A percentile compares a stretch with the other conserved stretches of the same genome.
Conservation (phyloP, 2,797 vertebrate species). For the Oryzias dopingdopingensis region DNA sequence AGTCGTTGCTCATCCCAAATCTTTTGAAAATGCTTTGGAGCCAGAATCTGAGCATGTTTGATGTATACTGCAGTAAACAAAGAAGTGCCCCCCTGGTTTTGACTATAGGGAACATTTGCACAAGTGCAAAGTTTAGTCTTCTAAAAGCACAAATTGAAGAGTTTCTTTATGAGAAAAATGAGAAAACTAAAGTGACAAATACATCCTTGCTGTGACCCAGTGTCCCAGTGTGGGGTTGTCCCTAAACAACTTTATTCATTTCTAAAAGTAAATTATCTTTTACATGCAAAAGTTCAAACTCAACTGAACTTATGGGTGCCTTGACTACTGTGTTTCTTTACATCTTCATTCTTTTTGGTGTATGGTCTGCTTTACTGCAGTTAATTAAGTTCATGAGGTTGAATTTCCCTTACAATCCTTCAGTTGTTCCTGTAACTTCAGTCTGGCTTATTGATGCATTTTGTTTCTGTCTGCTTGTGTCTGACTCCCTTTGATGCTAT, state of each 20-base stretch:
- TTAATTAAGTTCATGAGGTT: slow-evolving; percentile 35
- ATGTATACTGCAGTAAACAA: too few relatives aligned
- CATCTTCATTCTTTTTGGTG: slow-evolving; percentile 34
- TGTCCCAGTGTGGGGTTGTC: slow-evolving; percentile 44
- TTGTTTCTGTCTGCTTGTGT: slow-evolving; percentile 11
- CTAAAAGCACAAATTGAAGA: slow-evolving; percentile 46
- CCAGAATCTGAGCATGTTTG: too few relatives aligned
- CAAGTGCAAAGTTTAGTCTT: too few relatives aligned
- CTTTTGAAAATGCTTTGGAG: too few relatives aligned
- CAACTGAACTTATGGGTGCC: slow-evolving; percentile 38
- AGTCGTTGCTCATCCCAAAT: too few relatives aligned
- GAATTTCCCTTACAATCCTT: slow-evolving; percentile 47
- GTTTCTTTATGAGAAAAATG: slow-evolving; percentile 63
- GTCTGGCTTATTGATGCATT: slow-evolving; percentile 30
- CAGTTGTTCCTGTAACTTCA: slow-evolving; percentile 43
- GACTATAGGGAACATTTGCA: too few relatives aligned
- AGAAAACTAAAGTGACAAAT: slow-evolving; percentile 66
- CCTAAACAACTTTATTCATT: slow-evolving; percentile 36
- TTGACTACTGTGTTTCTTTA: slow-evolving; percentile 28
- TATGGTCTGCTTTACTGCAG: slow-evolving; percentile 53
- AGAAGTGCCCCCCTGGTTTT: too few relatives aligned
- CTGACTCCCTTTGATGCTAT: slow-evolving; percentile 18
- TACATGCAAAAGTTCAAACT: slow-evolving; percentile 21
- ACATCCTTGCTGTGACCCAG: slow-evolving; percentile 37
- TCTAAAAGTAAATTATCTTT: slow-evolving; percentile 16